Base-by-base conservation (phyloP, 2,888 invertebrate species). In the Dryococelus australis region DNA sequence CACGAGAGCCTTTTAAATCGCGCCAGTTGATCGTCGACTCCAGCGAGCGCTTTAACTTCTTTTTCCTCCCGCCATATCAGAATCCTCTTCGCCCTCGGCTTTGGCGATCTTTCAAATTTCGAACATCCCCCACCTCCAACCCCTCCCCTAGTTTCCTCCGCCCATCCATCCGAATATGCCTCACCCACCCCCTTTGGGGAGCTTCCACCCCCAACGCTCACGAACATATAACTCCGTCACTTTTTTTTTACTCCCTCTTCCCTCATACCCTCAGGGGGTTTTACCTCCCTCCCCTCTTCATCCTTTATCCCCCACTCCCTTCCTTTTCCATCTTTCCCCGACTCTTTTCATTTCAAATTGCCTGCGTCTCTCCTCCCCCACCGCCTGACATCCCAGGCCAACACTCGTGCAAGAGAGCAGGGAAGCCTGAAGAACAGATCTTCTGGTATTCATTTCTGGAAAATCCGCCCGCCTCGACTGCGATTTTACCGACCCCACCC, bases 61-160 rank as follows among this genome's bases (percentile, higher is more conserved):
- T 81, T 81, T 81, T 81, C 81, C 81, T 27, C 35, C 16, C 35
- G 27, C 20, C 8, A 27, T 85, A 51, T 87, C 87, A 85, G 85
- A 85, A 87, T 85, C 87, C 79, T 84, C 86, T 83, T 79, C 51
- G 24, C 51, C 78, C 81, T 3, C 86, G 24, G 79, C 86, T 86
- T 85, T 87, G 87, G 87, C 87, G 85, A 87, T 87, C 87, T 87
- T 85, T 87, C 87, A 87, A 85, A 87, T 80, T 87, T 87, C 85
- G 65, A 85, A 87, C 78, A 80, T 27, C 35, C 26, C 43, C 5
- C 85, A 24, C 65, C 35, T 28, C 47, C 51, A 24, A 13, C 35
- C 51, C 81, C 81, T 26, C 81, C 81, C 81, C 80, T n/a, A 8
- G 6, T 24, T 27, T 27, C 80, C 80, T 20, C 13, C 13, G 51